These are phyloP conservation scores for Coendou prehensilis DNA, from an alignment of 2,797 vertebrate species.

Conservation along the genomic window DNA sequence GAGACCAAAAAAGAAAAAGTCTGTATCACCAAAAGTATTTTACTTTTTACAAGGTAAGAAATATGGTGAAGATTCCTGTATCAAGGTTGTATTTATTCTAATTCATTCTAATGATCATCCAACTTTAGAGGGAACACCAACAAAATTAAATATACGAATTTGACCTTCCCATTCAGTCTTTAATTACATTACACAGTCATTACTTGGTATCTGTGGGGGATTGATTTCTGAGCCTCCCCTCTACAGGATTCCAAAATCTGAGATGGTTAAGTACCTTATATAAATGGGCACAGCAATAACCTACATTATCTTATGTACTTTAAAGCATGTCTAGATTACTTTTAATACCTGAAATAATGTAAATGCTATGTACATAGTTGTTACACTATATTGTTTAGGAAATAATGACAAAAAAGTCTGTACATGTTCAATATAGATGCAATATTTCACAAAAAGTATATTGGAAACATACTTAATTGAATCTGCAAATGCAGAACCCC, in stretches of 20 bases:
- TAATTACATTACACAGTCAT: background rate
- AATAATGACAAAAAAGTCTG: background rate
- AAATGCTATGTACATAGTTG: background rate
- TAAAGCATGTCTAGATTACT: background rate
- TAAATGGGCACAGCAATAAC: background rate
- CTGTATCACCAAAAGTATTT: conserved; percentile 52
- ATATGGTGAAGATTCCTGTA: conserved; percentile 28
- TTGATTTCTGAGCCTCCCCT: background rate
- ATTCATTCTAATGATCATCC: background rate
- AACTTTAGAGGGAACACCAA: background rate
- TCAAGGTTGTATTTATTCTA: conserved; percentile 29
- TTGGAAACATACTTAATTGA: background rate
- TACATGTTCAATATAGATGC: background rate
- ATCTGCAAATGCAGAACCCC: background rate
- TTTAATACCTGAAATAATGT: background rate
- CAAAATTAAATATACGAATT: conserved; percentile 31
- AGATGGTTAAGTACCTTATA: background rate
- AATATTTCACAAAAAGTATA: background rate
- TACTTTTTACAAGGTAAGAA: conserved; percentile 38
- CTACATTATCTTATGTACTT: background rate
- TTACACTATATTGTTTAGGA: background rate
- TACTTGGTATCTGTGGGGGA: background rate
- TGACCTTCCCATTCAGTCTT: background rate
- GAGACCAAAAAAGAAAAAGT: conserved; percentile 71
- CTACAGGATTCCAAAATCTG: background rate